Evolutionary conservation across 2,113 vertebrate species (phyloP).

Genomic region (Lampris incognitus): DNA sequence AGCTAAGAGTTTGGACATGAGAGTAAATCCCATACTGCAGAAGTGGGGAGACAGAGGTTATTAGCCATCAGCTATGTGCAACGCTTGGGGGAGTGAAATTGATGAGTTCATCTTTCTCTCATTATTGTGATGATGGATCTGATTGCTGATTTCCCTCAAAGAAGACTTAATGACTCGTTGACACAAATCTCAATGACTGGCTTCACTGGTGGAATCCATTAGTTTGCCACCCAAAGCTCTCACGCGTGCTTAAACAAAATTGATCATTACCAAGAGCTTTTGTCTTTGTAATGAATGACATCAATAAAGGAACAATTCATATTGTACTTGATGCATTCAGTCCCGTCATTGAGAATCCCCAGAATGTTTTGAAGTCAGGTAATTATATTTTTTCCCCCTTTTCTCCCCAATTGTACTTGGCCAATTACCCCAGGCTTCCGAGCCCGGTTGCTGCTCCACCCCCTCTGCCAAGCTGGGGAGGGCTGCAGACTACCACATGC

Average conservation of each 20-base stretch:
- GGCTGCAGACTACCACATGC: too few relatives aligned
- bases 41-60: conserved; percentile 41
- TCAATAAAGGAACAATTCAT: conserved; percentile 73
- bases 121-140: conserved; percentile 84
- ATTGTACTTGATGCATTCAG: conserved; percentile 70
- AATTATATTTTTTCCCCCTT: neutral
- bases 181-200: conserved; percentile 79
- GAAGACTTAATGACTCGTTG: conserved; percentile 83
- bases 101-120: conserved; percentile 81
- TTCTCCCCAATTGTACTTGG: too few relatives aligned
- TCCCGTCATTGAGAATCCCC: conserved; percentile 50
- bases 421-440: too few relatives aligned
- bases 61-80: conserved; percentile 39
- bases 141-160: conserved; percentile 82
- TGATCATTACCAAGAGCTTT: conserved; percentile 80
- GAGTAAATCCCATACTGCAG: neutral
- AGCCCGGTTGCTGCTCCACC: too few relatives aligned
- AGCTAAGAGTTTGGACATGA: conserved; percentile 3
- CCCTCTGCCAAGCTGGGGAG: too few relatives aligned
- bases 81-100: conserved; percentile 73
- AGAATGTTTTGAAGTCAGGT: conserved; percentile 43
- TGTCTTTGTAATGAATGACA: conserved; percentile 79
- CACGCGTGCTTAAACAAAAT: conserved; percentile 81
- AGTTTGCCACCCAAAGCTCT: conserved; percentile 71
- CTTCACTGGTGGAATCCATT: conserved; percentile 78